Evolutionary conservation across 2,113 vertebrate species (phyloP).

Genomic region (Gymnorhina tibicen): DNA sequence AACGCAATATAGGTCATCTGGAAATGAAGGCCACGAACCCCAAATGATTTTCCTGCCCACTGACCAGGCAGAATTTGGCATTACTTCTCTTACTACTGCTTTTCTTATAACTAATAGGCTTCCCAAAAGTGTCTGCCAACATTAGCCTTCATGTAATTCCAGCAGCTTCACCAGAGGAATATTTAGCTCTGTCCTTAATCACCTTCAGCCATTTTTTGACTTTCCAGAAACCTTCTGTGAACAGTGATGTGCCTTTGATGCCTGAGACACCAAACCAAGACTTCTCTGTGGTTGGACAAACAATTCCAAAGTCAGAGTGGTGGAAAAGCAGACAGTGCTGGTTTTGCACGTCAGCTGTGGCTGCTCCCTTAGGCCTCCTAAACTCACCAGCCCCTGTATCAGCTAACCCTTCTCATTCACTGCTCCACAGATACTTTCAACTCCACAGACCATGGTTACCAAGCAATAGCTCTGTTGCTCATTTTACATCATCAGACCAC

Average conservation of each 20-base stretch:
- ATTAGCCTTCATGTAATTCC: not conserved
- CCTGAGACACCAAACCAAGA: not conserved
- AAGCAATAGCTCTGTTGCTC: not conserved
- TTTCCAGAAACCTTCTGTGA: not conserved
- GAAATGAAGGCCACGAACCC: not conserved
- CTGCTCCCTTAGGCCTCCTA: not conserved
- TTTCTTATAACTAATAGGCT: not conserved
- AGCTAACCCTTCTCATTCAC: not conserved
- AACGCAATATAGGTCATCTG: not conserved
- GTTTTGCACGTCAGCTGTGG: not conserved
- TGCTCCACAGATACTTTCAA: not conserved
- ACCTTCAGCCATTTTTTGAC: not conserved
- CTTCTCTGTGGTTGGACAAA: not conserved
- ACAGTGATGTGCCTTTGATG: not conserved
- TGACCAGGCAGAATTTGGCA: not conserved
- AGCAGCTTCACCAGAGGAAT: not conserved
- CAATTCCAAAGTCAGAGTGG: not conserved
- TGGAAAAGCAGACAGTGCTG: not conserved
- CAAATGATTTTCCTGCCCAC: not conserved
- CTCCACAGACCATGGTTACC: accelerated
- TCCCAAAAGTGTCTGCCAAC: not conserved
- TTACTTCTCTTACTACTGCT: not conserved
- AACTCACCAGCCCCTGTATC: not conserved
- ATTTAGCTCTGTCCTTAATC: conserved; percentile 8
- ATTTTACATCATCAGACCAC: not conserved